phyloP scores from a whole-genome alignment of 2,797 vertebrate genomes.

The Eremophila alpestris region DNA sequence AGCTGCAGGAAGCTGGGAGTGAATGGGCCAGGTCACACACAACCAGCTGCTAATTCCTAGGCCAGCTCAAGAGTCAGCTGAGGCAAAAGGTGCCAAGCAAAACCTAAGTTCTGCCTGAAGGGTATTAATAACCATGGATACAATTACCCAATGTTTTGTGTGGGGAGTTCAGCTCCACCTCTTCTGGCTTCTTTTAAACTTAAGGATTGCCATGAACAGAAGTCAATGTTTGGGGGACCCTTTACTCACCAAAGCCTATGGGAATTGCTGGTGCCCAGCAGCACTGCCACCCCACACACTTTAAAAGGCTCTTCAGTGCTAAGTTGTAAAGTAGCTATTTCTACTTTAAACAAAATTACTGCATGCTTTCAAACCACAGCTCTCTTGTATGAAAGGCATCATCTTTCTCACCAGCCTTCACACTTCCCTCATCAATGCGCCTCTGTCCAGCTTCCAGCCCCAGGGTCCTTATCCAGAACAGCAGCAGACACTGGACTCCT shows the following conservation, averaged over 20 bases:
- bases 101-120: not conserved
- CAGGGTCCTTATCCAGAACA: not conserved
- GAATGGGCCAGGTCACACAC: accelerated
- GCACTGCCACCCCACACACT: accelerated
- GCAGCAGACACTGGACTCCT: not conserved
- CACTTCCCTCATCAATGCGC: accelerated
- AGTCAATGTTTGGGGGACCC: not conserved
- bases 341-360: not conserved
- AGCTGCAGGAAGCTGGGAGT: not conserved
- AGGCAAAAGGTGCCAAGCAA: not conserved
- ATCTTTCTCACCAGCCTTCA: not conserved
- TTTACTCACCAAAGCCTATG: accelerated
- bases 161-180: not conserved
- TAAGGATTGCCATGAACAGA: not conserved
- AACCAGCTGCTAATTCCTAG: not conserved
- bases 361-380: not conserved
- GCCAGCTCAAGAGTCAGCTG: not conserved
- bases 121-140: not conserved
- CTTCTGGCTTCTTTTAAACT: not conserved
- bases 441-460: not conserved
- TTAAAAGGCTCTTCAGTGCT: not conserved
- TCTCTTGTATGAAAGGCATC: not conserved
- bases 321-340: not conserved
- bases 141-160: not conserved
- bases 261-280: not conserved